phyloP scores from a whole-genome alignment of 2,888 invertebrate species.

The Andrena haemorrhoa region DNA sequence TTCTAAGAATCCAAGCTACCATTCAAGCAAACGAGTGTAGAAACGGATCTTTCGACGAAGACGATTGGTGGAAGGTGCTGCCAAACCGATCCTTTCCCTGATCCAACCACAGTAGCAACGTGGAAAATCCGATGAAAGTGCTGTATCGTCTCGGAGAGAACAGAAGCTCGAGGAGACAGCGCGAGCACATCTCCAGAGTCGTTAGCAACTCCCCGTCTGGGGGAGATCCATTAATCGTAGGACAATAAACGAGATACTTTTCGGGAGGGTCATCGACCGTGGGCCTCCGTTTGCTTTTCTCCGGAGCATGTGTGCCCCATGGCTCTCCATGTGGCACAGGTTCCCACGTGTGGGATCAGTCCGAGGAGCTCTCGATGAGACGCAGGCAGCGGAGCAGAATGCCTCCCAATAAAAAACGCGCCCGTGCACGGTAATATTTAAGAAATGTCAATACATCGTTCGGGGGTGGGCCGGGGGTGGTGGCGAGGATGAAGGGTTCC shows the following conservation, averaged over 20 bases:
- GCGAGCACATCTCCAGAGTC: background rate
- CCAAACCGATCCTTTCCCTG: background rate
- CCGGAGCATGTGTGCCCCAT: slow-evolving; percentile 66
- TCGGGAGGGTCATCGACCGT: slow-evolving; percentile 77
- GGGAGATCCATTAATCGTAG: slow-evolving; percentile 64
- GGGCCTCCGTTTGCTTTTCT: slow-evolving; percentile 70
- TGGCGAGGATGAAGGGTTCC: slow-evolving; percentile 64
- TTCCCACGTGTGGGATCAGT: slow-evolving; percentile 68
- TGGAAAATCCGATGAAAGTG: background rate
- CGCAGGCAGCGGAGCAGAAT: background rate
- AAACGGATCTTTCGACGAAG: no score
- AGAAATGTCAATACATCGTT: slow-evolving; percentile 82
- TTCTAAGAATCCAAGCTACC: no score
- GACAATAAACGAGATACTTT: slow-evolving; percentile 74
- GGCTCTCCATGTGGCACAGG: slow-evolving; percentile 70
- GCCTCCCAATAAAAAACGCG: slow-evolving; percentile 72
- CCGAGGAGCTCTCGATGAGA: slow-evolving; percentile 8
- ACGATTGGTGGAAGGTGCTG: no score
- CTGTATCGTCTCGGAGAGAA: background rate
- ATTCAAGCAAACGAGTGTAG: no score
- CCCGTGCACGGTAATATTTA: slow-evolving; percentile 78
- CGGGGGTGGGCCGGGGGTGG: slow-evolving; percentile 33
- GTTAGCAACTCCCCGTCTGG: slow-evolving; percentile 26
- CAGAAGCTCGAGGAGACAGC: slow-evolving; percentile 14
- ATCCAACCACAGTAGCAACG: background rate